phyloP scores from a whole-genome alignment of 2,113 vertebrate species.

The Dipodomys ordii region DNA sequence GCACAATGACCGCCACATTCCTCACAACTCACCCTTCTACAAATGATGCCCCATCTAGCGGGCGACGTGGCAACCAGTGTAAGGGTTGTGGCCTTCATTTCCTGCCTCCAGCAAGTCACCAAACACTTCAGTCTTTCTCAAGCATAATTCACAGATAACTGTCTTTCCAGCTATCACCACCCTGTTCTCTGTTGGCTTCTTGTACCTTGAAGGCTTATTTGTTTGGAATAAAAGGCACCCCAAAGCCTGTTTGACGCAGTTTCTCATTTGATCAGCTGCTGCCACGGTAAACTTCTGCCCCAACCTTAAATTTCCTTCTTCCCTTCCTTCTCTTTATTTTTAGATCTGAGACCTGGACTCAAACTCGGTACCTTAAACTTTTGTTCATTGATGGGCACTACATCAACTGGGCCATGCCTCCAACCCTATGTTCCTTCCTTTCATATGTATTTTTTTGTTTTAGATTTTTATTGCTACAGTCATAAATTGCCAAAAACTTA shows the following conservation, averaged over 20 bases:
- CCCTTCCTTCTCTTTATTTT: no score
- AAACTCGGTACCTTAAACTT: no score
- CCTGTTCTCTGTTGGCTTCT: neutral
- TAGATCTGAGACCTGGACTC: no score
- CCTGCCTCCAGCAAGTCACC: neutral
- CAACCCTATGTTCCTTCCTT: no score
- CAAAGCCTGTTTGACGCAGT: conserved; percentile 5
- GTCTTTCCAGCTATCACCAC: neutral
- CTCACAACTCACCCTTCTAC: neutral
- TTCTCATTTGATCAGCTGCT: neutral
- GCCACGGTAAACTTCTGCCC: neutral
- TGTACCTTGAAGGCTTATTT: neutral
- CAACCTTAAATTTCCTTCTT: no score
- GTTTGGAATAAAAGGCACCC: neutral
- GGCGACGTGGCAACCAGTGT: neutral
- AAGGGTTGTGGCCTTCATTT: neutral
- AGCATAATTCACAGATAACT: neutral
- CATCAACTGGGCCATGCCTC: no score
- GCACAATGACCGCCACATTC: neutral
- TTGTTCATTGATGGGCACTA: no score
- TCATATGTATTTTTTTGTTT: no score
- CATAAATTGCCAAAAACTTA: neutral
- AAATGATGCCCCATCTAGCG: neutral
- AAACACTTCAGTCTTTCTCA: neutral
- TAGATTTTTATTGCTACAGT: neutral